A percentile compares a stretch with the other conserved stretches of the same genome.
These are phyloP conservation scores for Nebria salina DNA, from an alignment of 2,888 invertebrate genomes.

Conservation along the genomic window DNA sequence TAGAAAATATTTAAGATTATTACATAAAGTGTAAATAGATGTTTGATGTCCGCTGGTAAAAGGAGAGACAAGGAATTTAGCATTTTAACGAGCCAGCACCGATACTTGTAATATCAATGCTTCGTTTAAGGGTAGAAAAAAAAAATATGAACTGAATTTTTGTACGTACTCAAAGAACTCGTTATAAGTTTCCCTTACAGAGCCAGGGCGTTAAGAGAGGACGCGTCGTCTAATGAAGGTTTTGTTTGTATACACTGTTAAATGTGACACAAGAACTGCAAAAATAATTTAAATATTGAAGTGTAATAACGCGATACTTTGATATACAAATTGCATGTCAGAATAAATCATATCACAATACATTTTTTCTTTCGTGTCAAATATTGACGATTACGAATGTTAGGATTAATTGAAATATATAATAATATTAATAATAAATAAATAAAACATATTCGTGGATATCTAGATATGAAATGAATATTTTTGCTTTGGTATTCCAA, in stretches of 20 bases:
- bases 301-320: not conserved
- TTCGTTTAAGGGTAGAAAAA: not conserved
- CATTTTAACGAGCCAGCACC: not conserved
- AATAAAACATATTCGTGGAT: no score
- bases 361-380: not conserved
- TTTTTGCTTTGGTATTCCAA: not conserved
- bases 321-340: not conserved
- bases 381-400: not conserved
- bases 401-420: not conserved
- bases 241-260: not conserved
- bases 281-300: not conserved
- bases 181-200: not conserved
- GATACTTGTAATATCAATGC: not conserved
- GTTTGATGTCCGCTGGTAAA: not conserved
- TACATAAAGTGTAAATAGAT: no score
- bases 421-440: no score
- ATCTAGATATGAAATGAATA: not conserved
- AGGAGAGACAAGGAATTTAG: not conserved
- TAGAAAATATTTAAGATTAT: no score
- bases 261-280: not conserved
- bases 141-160: not conserved
- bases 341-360: not conserved
- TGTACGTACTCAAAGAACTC: not conserved
- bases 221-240: conserved; percentile 1
- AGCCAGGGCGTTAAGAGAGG: not conserved